Percentiles rank a stretch among this genome's conserved stretches.
phyloP scores from a whole-genome alignment of 1,140 invertebrate genomes.

The Monomorium pharaonis region DNA sequence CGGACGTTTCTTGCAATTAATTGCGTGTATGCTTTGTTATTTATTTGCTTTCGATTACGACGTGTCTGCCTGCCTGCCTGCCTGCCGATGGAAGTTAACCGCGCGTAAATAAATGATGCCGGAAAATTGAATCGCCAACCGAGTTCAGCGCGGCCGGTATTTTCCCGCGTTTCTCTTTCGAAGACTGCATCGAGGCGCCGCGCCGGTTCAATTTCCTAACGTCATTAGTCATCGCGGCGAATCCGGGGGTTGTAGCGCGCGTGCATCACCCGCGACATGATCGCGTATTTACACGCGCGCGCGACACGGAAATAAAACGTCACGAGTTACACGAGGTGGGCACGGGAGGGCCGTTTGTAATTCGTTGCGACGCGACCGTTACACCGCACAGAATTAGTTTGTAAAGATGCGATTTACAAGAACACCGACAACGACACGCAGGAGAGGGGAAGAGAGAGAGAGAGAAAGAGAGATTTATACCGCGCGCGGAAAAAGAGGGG shows the following conservation, averaged over 20 bases:
- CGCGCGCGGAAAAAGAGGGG: background rate
- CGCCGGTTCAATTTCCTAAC: constrained; percentile 52
- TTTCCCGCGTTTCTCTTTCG: constrained; percentile 40
- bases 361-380: constrained; percentile 13
- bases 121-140: constrained; percentile 46
- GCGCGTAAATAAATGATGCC: constrained; percentile 48
- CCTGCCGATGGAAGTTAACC: constrained; percentile 29
- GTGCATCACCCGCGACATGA: constrained; percentile 17
- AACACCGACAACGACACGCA: constrained; percentile 25
- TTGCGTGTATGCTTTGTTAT: constrained; percentile 27
- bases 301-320: constrained; percentile 48
- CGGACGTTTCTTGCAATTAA: background rate
- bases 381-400: constrained; percentile 50
- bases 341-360: background rate
- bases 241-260: background rate
- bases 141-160: constrained; percentile 14
- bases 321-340: background rate
- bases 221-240: constrained; percentile 50
- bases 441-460: background rate
- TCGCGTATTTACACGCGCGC: constrained; percentile 12
- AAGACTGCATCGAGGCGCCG: constrained; percentile 2
- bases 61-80: background rate
- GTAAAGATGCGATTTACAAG: constrained; percentile 59
- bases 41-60: constrained; percentile 43
- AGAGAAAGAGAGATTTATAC: constrained; percentile 31